Evolutionary conservation across 1,140 invertebrate species (phyloP).

Genomic region (Drosophila parabipectinata): DNA sequence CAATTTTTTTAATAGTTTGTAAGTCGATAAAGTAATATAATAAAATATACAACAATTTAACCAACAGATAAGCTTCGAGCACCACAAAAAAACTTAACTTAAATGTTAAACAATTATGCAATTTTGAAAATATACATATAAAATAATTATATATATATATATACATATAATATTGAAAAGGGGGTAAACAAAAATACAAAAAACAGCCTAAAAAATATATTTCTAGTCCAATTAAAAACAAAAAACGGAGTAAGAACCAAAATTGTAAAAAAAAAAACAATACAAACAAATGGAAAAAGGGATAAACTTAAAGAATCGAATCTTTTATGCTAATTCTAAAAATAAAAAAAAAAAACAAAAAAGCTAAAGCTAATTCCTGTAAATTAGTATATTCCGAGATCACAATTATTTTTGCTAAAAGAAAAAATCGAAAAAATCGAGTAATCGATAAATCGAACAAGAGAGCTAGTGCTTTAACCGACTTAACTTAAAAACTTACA

Average conservation of each 20-base stretch:
- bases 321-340: conserved; percentile 2
- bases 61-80: conserved; percentile 50
- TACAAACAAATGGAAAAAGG: neutral
- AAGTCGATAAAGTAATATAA: conserved; percentile 28
- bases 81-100: conserved; percentile 39
- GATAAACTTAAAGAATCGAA: no score
- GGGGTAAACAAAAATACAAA: conserved; percentile 1
- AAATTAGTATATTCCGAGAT: conserved; percentile 2
- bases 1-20: conserved; percentile 35
- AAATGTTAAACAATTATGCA: conserved; percentile 62
- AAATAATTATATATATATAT: conserved; percentile 27
- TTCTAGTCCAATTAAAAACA: conserved; percentile 73
- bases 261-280: conserved; percentile 55
- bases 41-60: conserved; percentile 35
- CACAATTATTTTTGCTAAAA: conserved; percentile 54
- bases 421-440: no score
- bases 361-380: conserved; percentile 1
- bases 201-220: conserved; percentile 55
- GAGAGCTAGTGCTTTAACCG: conserved; percentile 62
- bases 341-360: neutral
- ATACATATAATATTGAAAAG: conserved; percentile 22
- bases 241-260: conserved; percentile 55
- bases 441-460: conserved; percentile 16
- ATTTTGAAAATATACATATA: conserved; percentile 25
- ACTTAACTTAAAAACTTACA: conserved; percentile 20